Conservation (phyloP, 2,888 invertebrate genomes). For the Drosophila mayaguana region DNA sequence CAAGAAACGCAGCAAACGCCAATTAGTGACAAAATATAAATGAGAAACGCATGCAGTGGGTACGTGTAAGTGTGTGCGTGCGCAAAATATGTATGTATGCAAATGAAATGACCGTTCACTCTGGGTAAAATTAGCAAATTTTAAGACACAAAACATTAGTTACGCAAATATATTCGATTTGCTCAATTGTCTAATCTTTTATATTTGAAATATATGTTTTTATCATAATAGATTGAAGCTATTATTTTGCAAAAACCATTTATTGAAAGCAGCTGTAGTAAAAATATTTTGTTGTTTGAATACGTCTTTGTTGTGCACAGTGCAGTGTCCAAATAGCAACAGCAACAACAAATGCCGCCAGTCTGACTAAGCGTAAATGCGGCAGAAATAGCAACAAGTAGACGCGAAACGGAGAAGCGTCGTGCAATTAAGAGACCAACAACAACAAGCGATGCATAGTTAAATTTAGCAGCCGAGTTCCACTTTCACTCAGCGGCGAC, state of each 20-base stretch:
- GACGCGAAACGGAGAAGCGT: slow-evolving; percentile 59
- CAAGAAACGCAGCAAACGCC: slow-evolving; percentile 66
- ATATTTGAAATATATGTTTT: neutral
- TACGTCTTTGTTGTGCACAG: neutral
- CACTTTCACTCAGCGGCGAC: slow-evolving; percentile 76
- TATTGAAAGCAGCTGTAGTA: neutral
- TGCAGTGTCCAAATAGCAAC: slow-evolving; percentile 47
- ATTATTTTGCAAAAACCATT: neutral
- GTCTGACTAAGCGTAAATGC: slow-evolving; percentile 74
- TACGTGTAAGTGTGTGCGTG: slow-evolving; percentile 25
- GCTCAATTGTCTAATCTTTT: neutral
- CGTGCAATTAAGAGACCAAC: slow-evolving; percentile 74
- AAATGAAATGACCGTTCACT: slow-evolving; percentile 55
- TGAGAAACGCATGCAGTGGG: slow-evolving; percentile 64
- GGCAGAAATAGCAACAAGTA: slow-evolving; percentile 78
- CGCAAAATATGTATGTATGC: slow-evolving; percentile 54
- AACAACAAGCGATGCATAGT: slow-evolving; percentile 57
- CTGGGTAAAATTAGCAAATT: neutral
- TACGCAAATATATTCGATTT: neutral
- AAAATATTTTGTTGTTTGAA: neutral
- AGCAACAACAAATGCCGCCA: slow-evolving; percentile 61
- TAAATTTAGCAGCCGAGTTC: slow-evolving; percentile 83
- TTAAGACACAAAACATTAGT: neutral
- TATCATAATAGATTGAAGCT: neutral
- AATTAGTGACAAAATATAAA: slow-evolving; percentile 76